phyloP scores from a whole-genome alignment of 1,140 invertebrate species.

The Coenobita brevimanus region DNA sequence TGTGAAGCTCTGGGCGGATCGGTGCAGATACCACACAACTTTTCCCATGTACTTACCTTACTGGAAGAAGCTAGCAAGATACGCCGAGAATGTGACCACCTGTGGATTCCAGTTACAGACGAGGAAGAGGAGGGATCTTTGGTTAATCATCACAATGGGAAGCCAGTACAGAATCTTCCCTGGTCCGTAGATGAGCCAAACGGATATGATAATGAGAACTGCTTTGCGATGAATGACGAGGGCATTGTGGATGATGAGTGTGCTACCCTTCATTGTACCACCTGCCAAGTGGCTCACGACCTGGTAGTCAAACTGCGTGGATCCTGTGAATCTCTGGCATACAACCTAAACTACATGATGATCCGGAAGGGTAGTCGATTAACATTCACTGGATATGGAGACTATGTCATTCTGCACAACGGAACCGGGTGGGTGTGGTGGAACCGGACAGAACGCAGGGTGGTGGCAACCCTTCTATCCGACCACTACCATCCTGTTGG shows the following conservation, averaged over 20 bases:
- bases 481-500: slow-evolving; percentile 35
- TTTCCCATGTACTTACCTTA: neutral
- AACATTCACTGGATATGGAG: slow-evolving; percentile 12
- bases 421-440: slow-evolving; percentile 45
- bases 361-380: too few relatives aligned
- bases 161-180: slow-evolving; percentile 6
- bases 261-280: too few relatives aligned
- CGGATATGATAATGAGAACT: slow-evolving; percentile 55
- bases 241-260: slow-evolving; percentile 55
- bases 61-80: neutral
- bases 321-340: too few relatives aligned
- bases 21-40: slow-evolving; percentile 11
- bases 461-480: slow-evolving; percentile 3
- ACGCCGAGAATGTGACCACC: neutral
- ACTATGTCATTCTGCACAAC: slow-evolving; percentile 38
- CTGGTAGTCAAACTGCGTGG: too few relatives aligned
- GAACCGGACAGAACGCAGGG: neutral
- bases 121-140: slow-evolving; percentile 48
- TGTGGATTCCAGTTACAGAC: slow-evolving; percentile 49
- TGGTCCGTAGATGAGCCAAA: slow-evolving; percentile 61
- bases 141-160: slow-evolving; percentile 18
- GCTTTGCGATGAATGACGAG: slow-evolving; percentile 32
- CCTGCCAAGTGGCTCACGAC: too few relatives aligned
- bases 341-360: too few relatives aligned
- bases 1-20: slow-evolving; percentile 57